phyloP scores from a whole-genome alignment of 2,888 invertebrate species.

The Lissonota sp. region DNA sequence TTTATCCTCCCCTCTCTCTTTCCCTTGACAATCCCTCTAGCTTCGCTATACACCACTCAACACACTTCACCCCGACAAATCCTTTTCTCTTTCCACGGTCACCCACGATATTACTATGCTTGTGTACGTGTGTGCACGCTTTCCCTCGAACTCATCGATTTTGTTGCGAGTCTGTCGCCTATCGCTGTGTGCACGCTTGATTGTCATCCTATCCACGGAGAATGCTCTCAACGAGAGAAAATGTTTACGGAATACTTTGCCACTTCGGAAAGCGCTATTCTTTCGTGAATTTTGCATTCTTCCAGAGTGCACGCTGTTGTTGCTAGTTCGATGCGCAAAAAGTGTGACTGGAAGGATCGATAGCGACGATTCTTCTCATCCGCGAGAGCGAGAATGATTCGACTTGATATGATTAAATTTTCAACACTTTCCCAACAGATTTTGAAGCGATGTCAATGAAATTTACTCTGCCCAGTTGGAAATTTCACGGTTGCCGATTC shows the following conservation, averaged over 20 bases:
- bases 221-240: constrained; percentile 10
- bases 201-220: neutral
- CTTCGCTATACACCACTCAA: constrained; percentile 29
- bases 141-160: constrained; percentile 48
- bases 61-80: constrained; percentile 12
- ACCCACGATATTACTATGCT: neutral
- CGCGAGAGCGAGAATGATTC: too few species aligned
- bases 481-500: neutral
- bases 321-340: neutral
- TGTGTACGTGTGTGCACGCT: constrained; percentile 20
- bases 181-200: neutral
- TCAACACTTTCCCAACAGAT: too few species aligned
- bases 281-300: neutral
- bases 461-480: constrained; percentile 3
- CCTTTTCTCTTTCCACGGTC: constrained; percentile 18
- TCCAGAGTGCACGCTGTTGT: neutral
- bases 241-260: neutral
- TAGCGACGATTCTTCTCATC: too few species aligned
- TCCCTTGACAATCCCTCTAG: neutral
- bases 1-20: constrained; percentile 49
- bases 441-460: neutral
- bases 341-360: too few species aligned
- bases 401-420: too few species aligned
- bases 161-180: constrained; percentile 16
- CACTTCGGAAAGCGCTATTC: neutral